Evolutionary conservation across 1,140 invertebrate species (phyloP).

Genomic region (Hyposmocoma kahamanoa): DNA sequence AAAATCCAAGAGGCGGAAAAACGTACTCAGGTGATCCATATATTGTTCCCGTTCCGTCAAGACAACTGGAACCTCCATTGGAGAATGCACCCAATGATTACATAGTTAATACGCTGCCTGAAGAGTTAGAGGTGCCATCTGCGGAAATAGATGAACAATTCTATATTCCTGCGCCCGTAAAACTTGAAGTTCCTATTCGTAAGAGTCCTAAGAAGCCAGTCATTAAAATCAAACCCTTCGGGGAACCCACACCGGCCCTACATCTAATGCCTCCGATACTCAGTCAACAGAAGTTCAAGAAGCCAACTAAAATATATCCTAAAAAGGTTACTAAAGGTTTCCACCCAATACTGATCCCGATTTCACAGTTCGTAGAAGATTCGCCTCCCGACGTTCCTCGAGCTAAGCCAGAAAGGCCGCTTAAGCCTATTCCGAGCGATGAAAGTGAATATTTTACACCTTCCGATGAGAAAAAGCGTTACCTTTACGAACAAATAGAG

Average conservation of each 20-base stretch:
- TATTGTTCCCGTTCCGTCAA: conserved; percentile 28
- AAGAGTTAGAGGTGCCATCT: conserved; percentile 21
- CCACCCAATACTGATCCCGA: conserved; percentile 51
- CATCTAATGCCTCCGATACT: conserved; percentile 25
- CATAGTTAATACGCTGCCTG: conserved; percentile 12
- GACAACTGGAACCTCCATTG: conserved; percentile 30
- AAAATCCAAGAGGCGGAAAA: conserved; percentile 29
- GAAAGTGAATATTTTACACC: conserved; percentile 26
- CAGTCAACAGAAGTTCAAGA: conserved; percentile 24
- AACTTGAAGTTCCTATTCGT: conserved; percentile 2
- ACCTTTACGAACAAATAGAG: conserved; percentile 37
- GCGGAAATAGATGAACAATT: conserved; percentile 27
- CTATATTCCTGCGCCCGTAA: neutral
- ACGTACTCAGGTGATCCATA: conserved; percentile 12
- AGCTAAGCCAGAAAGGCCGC: conserved; percentile 40
- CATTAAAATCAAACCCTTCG: conserved; percentile 7
- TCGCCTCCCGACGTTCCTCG: conserved; percentile 27
- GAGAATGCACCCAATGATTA: conserved; percentile 23
- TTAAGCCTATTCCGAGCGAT: conserved; percentile 24
- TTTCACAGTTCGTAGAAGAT: conserved; percentile 38
- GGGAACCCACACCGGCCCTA: conserved; percentile 19
- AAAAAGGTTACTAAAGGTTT: conserved; percentile 49
- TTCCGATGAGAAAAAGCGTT: conserved; percentile 39
- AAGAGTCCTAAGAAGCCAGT: conserved; percentile 4
- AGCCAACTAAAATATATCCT: conserved; percentile 52